Conservation (phyloP, 1,140 invertebrate genomes). For the Prorops nasuta region DNA sequence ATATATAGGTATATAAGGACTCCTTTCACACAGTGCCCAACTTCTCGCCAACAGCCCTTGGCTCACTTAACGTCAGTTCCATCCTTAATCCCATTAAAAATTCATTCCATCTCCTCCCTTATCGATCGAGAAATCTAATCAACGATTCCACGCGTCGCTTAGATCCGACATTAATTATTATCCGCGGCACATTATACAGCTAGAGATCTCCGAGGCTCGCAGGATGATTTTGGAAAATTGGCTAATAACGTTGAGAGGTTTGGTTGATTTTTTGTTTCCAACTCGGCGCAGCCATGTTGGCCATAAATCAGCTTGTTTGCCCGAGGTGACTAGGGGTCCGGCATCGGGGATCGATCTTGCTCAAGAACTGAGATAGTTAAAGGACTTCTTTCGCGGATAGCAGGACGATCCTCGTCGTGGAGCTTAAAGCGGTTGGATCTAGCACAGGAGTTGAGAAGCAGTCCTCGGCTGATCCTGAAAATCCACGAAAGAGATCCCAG, state of each 20-base stretch:
- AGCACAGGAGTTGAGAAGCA: slow-evolving; percentile 7
- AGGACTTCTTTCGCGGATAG: background rate
- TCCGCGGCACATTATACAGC: no score
- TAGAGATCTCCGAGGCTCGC: no score
- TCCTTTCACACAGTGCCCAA: no score
- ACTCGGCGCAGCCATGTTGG: background rate
- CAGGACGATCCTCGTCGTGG: background rate
- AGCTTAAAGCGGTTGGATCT: background rate
- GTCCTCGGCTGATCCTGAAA: slow-evolving; percentile 17
- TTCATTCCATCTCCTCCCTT: no score
- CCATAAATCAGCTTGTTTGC: background rate
- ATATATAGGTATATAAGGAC: no score
- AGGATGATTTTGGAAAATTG: no score
- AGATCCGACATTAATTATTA: no score
- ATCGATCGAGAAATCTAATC: no score
- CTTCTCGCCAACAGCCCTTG: no score
- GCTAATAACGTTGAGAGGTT: background rate
- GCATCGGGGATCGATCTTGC: slow-evolving; percentile 1
- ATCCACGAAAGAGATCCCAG: slow-evolving; percentile 15
- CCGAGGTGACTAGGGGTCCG: background rate
- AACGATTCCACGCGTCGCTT: no score
- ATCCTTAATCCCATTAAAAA: no score
- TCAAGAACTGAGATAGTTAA: background rate
- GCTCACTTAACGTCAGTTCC: no score
- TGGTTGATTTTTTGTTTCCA: background rate